Conservation (phyloP, 1,140 invertebrate genomes). For the Panagrolaimus sp. region DNA sequence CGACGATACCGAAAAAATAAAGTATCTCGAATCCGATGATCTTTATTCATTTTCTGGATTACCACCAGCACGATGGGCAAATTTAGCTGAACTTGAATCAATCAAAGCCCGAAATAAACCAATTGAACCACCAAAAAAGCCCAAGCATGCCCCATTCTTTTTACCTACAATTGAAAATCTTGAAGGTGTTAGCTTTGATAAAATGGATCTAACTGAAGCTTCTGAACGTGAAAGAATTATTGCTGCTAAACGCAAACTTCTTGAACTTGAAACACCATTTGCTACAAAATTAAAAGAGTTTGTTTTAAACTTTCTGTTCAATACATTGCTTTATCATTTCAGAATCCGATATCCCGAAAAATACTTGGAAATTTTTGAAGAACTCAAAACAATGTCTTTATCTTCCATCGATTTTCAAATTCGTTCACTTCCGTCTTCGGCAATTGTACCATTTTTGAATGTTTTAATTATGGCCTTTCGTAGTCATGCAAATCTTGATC, state of each 20-base stretch:
- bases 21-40: slow-evolving; percentile 38
- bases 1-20: background rate
- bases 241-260: slow-evolving; percentile 34
- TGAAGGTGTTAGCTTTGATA: slow-evolving; percentile 63
- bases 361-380: slow-evolving; percentile 65
- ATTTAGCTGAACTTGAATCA: slow-evolving; percentile 80
- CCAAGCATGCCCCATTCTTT: slow-evolving; percentile 86
- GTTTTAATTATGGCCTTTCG: slow-evolving; percentile 71
- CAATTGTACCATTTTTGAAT: slow-evolving; percentile 76
- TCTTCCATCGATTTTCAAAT: slow-evolving; percentile 84
- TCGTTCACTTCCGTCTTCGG: slow-evolving; percentile 69
- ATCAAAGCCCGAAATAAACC: slow-evolving; percentile 85
- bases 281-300: slow-evolving; percentile 27
- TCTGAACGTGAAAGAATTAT: slow-evolving; percentile 22
- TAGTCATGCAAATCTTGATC: slow-evolving; percentile 78
- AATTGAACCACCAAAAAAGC: slow-evolving; percentile 72
- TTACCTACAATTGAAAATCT: slow-evolving; percentile 80
- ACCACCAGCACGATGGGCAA: slow-evolving; percentile 83
- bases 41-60: slow-evolving; percentile 70
- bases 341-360: slow-evolving; percentile 37
- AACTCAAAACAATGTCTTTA: slow-evolving; percentile 76
- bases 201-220: slow-evolving; percentile 56
- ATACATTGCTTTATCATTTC: slow-evolving; percentile 31
- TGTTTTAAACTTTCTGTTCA: slow-evolving; percentile 23
- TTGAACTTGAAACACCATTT: slow-evolving; percentile 40